These are phyloP conservation scores for Staurois parvus DNA, from an alignment of 2,797 vertebrate species.

Conservation along the genomic window DNA sequence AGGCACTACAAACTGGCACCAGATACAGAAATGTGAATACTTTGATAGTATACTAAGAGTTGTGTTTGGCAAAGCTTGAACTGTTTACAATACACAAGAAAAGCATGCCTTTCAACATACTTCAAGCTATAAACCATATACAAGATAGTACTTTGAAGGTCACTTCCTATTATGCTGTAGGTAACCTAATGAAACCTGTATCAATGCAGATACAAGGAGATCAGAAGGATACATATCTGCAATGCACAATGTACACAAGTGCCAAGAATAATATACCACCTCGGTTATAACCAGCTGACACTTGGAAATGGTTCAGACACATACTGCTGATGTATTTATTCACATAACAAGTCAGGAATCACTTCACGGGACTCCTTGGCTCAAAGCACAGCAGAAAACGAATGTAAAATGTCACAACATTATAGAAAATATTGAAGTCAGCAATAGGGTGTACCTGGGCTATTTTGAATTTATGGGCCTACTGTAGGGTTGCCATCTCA, in stretches of 20 bases:
- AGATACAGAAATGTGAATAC: neutral
- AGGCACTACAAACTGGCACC: too few relatives aligned
- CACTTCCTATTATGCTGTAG: neutral
- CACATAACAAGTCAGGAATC: too few relatives aligned
- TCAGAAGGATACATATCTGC: constrained; percentile 26
- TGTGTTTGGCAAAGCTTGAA: neutral
- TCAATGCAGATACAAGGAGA: neutral
- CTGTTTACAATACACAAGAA: neutral
- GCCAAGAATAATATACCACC: neutral
- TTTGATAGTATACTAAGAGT: neutral
- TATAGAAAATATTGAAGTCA: too few relatives aligned
- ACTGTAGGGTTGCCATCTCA: too few relatives aligned
- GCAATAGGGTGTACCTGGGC: too few relatives aligned
- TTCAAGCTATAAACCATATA: neutral
- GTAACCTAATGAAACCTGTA: neutral
- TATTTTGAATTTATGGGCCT: too few relatives aligned
- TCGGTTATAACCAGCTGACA: neutral
- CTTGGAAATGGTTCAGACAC: too few relatives aligned
- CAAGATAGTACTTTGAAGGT: neutral
- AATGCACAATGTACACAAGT: constrained; percentile 22
- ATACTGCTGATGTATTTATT: too few relatives aligned
- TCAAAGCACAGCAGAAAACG: too few relatives aligned
- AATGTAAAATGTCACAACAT: too few relatives aligned
- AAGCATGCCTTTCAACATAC: neutral
- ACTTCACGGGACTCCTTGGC: too few relatives aligned